phyloP scores from a whole-genome alignment of 2,888 invertebrate species.

The Serrognathus titanus region DNA sequence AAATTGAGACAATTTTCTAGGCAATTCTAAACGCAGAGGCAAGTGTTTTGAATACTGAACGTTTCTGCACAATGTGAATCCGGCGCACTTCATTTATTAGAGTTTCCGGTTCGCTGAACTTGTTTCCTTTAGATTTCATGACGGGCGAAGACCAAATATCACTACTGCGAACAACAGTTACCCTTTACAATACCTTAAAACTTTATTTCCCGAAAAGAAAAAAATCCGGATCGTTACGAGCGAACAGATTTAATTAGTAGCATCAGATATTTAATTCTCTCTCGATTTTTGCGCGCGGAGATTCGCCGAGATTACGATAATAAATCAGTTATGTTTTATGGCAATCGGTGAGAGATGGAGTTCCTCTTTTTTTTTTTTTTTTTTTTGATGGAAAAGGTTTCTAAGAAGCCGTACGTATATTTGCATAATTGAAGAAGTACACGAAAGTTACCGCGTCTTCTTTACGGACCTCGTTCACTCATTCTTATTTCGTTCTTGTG shows the following conservation, averaged over 20 bases:
- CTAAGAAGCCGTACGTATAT: slow-evolving; percentile 31
- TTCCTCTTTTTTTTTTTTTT: slow-evolving; percentile 1
- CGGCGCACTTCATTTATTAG: slow-evolving; percentile 16
- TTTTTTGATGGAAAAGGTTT: slow-evolving; percentile 21
- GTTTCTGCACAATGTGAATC: slow-evolving; percentile 7
- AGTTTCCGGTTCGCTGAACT: slow-evolving; percentile 15
- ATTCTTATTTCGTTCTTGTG: slow-evolving; percentile 41
- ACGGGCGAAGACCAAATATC: slow-evolving; percentile 4
- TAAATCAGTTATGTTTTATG: slow-evolving; percentile 19
- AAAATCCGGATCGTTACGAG: too few species aligned
- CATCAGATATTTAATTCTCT: too few species aligned
- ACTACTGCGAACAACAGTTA: neutral
- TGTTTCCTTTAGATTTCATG: slow-evolving; percentile 14
- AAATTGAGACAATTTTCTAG: slow-evolving; percentile 16
- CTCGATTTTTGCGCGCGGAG: too few species aligned
- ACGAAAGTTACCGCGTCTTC: slow-evolving; percentile 38
- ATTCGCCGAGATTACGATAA: slow-evolving; percentile 4
- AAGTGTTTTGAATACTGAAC: slow-evolving; percentile 13
- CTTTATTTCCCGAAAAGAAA: neutral
- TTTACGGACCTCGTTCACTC: slow-evolving; percentile 39
- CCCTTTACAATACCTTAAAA: neutral
- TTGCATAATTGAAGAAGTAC: slow-evolving; percentile 46
- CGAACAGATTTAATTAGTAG: too few species aligned
- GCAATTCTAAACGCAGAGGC: slow-evolving; percentile 4
- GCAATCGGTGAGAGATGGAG: slow-evolving; percentile 1